These are phyloP conservation scores for Temnothorax ravouxi DNA, from an alignment of 2,888 invertebrate genomes.

Conservation along the genomic window DNA sequence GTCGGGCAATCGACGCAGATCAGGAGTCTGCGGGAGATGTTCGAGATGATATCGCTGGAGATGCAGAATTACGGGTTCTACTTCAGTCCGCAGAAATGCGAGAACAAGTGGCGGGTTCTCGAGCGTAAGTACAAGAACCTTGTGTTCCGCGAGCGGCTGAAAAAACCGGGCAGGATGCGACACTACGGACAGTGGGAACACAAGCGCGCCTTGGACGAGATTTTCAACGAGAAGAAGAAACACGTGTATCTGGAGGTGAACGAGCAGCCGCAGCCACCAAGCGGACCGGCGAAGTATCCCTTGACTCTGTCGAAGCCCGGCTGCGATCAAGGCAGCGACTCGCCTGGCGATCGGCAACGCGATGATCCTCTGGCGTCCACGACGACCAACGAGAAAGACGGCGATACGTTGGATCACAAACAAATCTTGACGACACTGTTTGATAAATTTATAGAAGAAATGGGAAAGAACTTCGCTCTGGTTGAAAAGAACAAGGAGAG, in stretches of 20 bases:
- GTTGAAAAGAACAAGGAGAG: slow-evolving; percentile 77
- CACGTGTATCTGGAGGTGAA: slow-evolving; percentile 76
- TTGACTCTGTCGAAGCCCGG: slow-evolving; percentile 68
- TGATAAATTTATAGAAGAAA: slow-evolving; percentile 69
- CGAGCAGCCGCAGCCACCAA: slow-evolving; percentile 73
- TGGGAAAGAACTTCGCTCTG: slow-evolving; percentile 73
- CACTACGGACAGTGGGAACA: slow-evolving; percentile 84
- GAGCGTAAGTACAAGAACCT: slow-evolving; percentile 84
- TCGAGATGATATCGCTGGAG: slow-evolving; percentile 82
- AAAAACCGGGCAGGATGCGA: slow-evolving; percentile 83
- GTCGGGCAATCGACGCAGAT: slow-evolving; percentile 81
- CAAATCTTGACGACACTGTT: slow-evolving; percentile 60
- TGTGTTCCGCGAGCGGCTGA: slow-evolving; percentile 79
- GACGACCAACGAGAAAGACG: slow-evolving; percentile 17
- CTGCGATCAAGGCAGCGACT: slow-evolving; percentile 36
- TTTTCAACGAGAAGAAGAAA: slow-evolving; percentile 79
- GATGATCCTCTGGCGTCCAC: slow-evolving; percentile 44
- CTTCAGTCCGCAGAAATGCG: slow-evolving; percentile 83
- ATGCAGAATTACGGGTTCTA: slow-evolving; percentile 81
- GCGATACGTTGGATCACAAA: slow-evolving; percentile 36
- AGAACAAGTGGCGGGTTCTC: slow-evolving; percentile 84
- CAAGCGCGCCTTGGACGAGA: slow-evolving; percentile 82
- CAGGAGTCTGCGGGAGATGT: slow-evolving; percentile 82
- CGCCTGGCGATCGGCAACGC: slow-evolving; percentile 15
- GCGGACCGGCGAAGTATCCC: slow-evolving; percentile 55